Percentiles rank a stretch among this genome's conserved stretches.
Evolutionary conservation across 2,888 invertebrate species (phyloP).

Genomic region (Agrotis puta): DNA sequence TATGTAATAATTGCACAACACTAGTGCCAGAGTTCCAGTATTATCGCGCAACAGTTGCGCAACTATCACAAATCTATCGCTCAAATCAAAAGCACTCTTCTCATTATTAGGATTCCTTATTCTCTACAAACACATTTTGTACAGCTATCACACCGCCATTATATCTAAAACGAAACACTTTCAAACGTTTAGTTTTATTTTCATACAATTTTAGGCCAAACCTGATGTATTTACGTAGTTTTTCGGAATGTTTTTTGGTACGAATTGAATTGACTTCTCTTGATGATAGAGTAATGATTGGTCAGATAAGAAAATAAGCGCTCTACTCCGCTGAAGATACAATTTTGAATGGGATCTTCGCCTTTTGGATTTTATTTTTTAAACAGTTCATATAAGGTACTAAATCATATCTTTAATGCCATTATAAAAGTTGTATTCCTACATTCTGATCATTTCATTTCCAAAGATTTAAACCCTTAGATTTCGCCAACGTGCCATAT

Average conservation of each 20-base stretch:
- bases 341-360: background rate
- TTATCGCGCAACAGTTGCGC: background rate
- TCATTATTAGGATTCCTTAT: conserved; percentile 27
- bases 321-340: background rate
- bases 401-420: background rate
- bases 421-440: background rate
- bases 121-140: conserved; percentile 13
- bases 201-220: conserved; percentile 59
- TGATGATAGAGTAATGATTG: background rate
- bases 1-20: too few species aligned
- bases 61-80: background rate
- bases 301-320: background rate
- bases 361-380: background rate
- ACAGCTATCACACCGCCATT: conserved; percentile 55
- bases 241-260: conserved; percentile 21
- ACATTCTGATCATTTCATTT: background rate
- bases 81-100: conserved; percentile 2
- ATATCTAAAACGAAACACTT: conserved; percentile 22
- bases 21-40: background rate
- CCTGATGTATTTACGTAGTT: conserved; percentile 25
- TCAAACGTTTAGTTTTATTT: conserved; percentile 24
- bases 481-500: background rate
- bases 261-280: conserved; percentile 35
- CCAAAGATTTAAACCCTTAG: background rate
- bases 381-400: background rate